Evolutionary conservation across 2,113 vertebrate genomes (phyloP), one percentile per base, ranked within the genome.

Genomic region (Lophotis ruficrista): DNA sequence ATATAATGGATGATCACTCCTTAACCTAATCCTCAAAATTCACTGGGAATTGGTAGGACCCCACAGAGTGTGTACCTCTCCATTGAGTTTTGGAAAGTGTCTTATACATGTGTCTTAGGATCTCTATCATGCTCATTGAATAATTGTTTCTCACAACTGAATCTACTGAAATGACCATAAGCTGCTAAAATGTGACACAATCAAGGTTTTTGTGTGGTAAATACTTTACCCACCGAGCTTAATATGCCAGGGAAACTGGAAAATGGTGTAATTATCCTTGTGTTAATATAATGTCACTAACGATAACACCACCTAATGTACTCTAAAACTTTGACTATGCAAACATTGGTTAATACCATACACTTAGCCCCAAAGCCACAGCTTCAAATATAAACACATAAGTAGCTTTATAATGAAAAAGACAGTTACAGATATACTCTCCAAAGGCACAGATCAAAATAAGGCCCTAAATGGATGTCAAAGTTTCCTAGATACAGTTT

Each of bases 341-440:
- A 96, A 96, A 96, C 70, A 80, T 4, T 76, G 28, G 17, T 72
- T 83, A 93, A 85, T 73, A 56, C 6, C 1, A 1, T n/a, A 56
- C 75, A 62, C 78, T 87, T 87, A 88, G 70, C 50, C 35, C 18
- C 68, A 91, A 83, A 94, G 50, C 48, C 7, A 1, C 61, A 77
- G 45, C n/a, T 90, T 87, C 66, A 85, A 41, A 61, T 79, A 83
- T 9, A 94, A 94, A 80, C 70, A 87, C 30, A 90, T 27, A 68
- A 54, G 41, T 31, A 83, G 45, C 37, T 94, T 85, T 57, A 53
- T 30, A 50, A 61, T n/a, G 28, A 72, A 92, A 84, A 93, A 65
- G 8, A 24, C 41, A 54, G 30, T 62, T 75, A 45, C 25, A 93
- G 30, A 56, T 38, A 35, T 1, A 48, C 4, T 71, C n/a, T 50